Conservation (phyloP, 2,113 vertebrate genomes). For the Rhineura floridana region DNA sequence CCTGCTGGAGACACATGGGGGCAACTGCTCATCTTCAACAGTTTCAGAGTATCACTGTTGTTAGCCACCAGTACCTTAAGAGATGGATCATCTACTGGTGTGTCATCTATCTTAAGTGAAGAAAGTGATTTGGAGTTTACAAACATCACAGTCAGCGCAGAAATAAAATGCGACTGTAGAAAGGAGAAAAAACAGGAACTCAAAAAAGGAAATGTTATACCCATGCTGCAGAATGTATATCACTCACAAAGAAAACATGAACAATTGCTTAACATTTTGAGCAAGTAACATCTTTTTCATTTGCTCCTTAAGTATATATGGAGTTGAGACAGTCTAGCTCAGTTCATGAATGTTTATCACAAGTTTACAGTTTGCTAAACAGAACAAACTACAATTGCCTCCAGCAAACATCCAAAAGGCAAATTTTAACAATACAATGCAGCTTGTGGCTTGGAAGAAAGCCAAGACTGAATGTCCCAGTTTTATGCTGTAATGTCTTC, state of each 20-base stretch:
- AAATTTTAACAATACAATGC: background rate
- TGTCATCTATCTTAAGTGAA: constrained; percentile 96
- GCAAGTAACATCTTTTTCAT: background rate
- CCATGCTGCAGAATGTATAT: background rate
- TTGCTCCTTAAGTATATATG: background rate
- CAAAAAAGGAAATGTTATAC: background rate
- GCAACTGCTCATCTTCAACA: constrained; percentile 98
- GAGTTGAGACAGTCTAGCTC: background rate
- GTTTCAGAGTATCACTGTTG: constrained; percentile 92
- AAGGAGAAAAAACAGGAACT: constrained; percentile 36
- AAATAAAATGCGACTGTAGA: constrained; percentile 89
- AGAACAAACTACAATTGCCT: background rate
- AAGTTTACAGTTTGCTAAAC: background rate
- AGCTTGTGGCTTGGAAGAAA: background rate
- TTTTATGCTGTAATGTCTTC: too few relatives aligned
- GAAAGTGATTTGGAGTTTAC: constrained; percentile 98
- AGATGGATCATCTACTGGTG: constrained; percentile 94
- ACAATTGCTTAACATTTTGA: background rate
- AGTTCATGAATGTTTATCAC: background rate
- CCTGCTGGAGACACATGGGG: constrained; percentile 90
- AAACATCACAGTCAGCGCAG: constrained; percentile 95
- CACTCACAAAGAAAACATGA: background rate
- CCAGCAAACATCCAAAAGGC: background rate
- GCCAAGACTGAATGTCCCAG: background rate
- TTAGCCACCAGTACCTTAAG: constrained; percentile 96